These are phyloP conservation scores for Rhynchomys soricoides DNA, from an alignment of 2,113 vertebrate genomes.

Conservation along the genomic window DNA sequence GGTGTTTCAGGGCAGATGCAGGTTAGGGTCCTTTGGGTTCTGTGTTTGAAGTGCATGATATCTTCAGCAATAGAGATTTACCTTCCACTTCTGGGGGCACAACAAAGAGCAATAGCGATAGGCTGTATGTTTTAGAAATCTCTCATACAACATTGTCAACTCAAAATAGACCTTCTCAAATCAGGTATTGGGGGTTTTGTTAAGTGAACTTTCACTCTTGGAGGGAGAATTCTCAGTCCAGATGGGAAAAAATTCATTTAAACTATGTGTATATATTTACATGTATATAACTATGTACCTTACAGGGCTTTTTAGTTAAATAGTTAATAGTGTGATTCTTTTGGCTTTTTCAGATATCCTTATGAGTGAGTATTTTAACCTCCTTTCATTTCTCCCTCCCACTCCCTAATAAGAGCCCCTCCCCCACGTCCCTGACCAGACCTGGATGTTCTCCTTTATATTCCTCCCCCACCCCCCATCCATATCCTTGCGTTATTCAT, in stretches of 20 bases:
- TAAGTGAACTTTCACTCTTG: neutral
- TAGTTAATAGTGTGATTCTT: neutral
- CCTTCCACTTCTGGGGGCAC: too few relatives aligned
- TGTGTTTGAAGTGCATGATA: neutral
- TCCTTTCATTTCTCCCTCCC: neutral
- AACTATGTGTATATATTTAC: neutral
- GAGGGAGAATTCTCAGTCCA: neutral
- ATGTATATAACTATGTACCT: neutral
- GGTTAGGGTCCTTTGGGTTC: neutral
- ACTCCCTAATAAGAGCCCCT: neutral
- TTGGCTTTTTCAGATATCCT: neutral
- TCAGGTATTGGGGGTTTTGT: neutral
- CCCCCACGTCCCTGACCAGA: neutral
- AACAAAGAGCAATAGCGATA: neutral
- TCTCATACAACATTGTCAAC: neutral
- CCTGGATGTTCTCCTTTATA: neutral
- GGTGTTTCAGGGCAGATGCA: neutral
- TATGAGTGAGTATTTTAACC: neutral
- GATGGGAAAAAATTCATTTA: neutral
- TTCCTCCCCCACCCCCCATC: neutral
- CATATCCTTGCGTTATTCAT: neutral
- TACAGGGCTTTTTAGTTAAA: neutral
- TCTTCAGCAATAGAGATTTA: neutral
- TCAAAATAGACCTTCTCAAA: neutral
- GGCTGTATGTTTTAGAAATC: neutral